Evolutionary conservation across 2,113 vertebrate species (phyloP).

Genomic region (Aepyceros melampus): DNA sequence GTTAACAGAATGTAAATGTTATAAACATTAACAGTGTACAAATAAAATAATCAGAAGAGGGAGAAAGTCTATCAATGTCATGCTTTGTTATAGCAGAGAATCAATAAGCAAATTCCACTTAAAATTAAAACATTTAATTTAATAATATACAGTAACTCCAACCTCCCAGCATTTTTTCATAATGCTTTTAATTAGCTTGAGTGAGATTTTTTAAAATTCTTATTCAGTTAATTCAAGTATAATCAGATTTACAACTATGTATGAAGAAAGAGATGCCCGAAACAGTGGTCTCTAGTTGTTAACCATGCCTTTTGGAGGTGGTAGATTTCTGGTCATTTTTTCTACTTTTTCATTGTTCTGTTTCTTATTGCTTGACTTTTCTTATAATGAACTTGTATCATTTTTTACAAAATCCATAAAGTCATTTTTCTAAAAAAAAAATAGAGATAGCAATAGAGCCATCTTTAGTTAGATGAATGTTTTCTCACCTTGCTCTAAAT

Average conservation of each 20-base stretch:
- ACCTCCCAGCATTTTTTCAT: background rate
- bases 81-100: background rate
- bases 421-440: background rate
- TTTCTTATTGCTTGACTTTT: background rate
- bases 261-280: background rate
- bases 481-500: conserved; percentile 44
- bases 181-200: background rate
- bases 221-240: background rate
- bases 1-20: background rate
- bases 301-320: background rate
- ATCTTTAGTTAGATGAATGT: background rate
- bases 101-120: background rate
- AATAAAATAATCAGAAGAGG: background rate
- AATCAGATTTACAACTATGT: background rate
- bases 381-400: background rate
- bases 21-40: background rate
- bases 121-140: background rate
- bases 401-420: conserved; percentile 9
- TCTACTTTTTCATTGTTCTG: background rate
- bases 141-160: background rate
- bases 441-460: background rate
- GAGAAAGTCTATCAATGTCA: background rate
- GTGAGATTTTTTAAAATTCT: background rate
- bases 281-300: background rate
- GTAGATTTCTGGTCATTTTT: background rate